Evolutionary conservation across 2,888 invertebrate species (phyloP).

Genomic region (Tinea pellionella): DNA sequence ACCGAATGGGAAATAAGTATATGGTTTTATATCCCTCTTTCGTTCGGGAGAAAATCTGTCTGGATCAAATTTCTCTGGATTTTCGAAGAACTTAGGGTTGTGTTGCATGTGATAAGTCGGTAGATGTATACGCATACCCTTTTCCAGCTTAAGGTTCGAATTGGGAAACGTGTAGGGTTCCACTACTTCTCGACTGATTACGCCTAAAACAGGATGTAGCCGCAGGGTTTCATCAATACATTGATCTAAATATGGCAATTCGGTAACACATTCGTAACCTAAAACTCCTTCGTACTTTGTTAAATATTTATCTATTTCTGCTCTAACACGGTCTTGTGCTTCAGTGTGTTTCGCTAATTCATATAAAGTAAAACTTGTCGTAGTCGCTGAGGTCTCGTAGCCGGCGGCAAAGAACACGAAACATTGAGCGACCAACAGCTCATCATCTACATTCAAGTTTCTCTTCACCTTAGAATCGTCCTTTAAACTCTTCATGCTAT

Average conservation of each 20-base stretch:
- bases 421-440: conserved; percentile 51
- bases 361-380: conserved; percentile 28
- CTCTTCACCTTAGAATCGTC: conserved; percentile 7
- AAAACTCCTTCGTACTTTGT: conserved; percentile 23
- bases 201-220: conserved; percentile 38
- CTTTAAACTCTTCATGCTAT: conserved; percentile 29
- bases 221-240: conserved; percentile 37
- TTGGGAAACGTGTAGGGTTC: conserved; percentile 36
- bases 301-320: conserved; percentile 34
- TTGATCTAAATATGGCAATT: conserved; percentile 32
- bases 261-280: conserved; percentile 32
- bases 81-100: conserved; percentile 36
- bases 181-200: conserved; percentile 36
- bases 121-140: conserved; percentile 39
- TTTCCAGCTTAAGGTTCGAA: conserved; percentile 32
- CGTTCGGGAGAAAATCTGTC: conserved; percentile 38
- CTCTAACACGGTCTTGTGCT: conserved; percentile 25
- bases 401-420: conserved; percentile 55
- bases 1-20: conserved; percentile 46
- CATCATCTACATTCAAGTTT: conserved; percentile 30
- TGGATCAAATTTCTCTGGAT: conserved; percentile 38
- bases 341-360: conserved; percentile 34
- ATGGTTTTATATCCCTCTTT: conserved; percentile 32
- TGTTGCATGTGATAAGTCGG: conserved; percentile 40
- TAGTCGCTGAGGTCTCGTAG: conserved; percentile 37